These are phyloP conservation scores for Indri indri DNA, from an alignment of 2,113 vertebrate genomes.

Conservation along the genomic window DNA sequence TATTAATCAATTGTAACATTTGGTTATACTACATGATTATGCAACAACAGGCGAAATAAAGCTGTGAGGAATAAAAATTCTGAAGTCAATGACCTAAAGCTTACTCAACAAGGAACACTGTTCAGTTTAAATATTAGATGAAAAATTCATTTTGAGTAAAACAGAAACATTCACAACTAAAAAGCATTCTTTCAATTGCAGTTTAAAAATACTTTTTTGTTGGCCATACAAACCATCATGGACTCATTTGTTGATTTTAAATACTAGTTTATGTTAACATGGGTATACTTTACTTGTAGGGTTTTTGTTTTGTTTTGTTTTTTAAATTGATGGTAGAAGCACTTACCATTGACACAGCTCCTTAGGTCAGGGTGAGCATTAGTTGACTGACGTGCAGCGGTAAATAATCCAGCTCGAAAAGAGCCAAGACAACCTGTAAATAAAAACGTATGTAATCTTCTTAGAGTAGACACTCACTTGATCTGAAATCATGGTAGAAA, in stretches of 20 bases:
- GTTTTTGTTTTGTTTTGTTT: neutral
- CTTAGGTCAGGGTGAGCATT: conserved; percentile 87
- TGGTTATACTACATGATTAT: neutral
- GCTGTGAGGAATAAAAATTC: neutral
- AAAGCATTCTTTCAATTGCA: neutral
- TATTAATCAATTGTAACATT: neutral
- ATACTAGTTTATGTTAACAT: neutral
- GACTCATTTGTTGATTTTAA: neutral
- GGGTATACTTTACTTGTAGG: neutral
- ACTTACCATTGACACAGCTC: conserved; percentile 92
- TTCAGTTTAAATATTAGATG: neutral
- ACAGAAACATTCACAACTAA: neutral
- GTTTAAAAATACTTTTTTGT: neutral
- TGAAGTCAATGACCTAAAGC: neutral
- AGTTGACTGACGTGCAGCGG: conserved; percentile 65
- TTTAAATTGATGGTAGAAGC: neutral
- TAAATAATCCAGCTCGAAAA: conserved; percentile 86
- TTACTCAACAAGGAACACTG: neutral
- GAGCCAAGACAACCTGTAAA: conserved; percentile 91
- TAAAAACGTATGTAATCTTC: conserved; percentile 35
- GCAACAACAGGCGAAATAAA: neutral
- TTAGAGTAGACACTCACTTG: conserved; percentile 26
- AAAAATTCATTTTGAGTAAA: neutral
- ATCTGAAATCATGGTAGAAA: conserved; percentile 43
- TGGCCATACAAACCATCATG: neutral